Conservation (phyloP, 2,888 invertebrate genomes). For the Sycophila texana region DNA sequence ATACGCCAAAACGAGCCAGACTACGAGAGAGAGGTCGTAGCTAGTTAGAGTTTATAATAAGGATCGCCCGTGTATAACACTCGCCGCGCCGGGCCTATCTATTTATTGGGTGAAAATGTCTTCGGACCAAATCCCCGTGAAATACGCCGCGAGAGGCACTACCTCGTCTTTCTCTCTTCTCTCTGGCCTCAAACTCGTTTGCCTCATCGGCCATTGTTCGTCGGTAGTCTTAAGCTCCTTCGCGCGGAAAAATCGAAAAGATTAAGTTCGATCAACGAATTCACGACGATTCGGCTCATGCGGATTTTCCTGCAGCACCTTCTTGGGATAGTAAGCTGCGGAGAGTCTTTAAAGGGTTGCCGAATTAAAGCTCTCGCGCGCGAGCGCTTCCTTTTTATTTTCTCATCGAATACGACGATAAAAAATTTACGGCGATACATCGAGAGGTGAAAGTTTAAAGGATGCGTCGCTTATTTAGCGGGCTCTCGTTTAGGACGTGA, state of each 20-base stretch:
- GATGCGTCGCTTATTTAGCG: constrained; percentile 50
- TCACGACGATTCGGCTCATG: constrained; percentile 8
- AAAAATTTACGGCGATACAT: constrained; percentile 49
- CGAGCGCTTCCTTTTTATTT: no score
- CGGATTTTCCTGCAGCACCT: no score
- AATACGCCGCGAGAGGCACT: constrained; percentile 64
- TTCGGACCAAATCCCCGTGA: constrained; percentile 75
- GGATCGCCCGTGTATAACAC: constrained; percentile 73
- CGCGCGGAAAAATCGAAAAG: constrained; percentile 42
- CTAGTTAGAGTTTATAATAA: constrained; percentile 75
- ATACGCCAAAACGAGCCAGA: constrained; percentile 58
- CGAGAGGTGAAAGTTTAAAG: constrained; percentile 35
- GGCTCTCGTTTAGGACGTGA: constrained; percentile 58
- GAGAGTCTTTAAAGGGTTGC: neutral
- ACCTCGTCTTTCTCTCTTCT: neutral
- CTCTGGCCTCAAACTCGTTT: constrained; percentile 7
- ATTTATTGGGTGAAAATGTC: constrained; percentile 76
- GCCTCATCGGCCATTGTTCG: constrained; percentile 46
- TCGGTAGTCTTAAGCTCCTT: neutral
- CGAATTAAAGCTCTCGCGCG: no score
- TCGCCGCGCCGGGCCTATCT: constrained; percentile 69
- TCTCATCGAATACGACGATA: neutral
- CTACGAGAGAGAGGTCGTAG: constrained; percentile 59
- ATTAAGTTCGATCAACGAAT: neutral
- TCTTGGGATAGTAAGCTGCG: neutral